Base-by-base conservation (phyloP, 2,888 invertebrate genomes). In the Drosophila neutralis region DNA sequence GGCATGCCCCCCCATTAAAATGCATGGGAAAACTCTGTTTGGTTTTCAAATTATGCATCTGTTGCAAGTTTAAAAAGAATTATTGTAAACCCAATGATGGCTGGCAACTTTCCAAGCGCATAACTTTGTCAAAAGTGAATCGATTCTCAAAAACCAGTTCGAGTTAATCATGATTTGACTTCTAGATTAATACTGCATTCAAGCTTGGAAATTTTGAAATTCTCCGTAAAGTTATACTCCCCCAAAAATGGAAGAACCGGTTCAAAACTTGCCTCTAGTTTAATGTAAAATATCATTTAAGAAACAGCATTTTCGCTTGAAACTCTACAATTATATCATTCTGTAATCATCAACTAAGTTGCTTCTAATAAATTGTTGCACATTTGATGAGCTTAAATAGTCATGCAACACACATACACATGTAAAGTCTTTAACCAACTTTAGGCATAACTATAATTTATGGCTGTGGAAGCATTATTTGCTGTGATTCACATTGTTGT, bases 1-100 rank as follows among this genome's bases (percentile, higher is more conserved):
- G 33, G 61, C 72, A 54, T 66, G 77, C 65, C 45, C 4, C 31
- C 33, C 8, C 64, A 69, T 76, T 59, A 45, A 75, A 75, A 68
- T 62, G 54, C 48, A 68, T 40, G 40, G n/a, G 21, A 45, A 63
- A 69, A 49, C 59, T 60, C 35, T 13, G 27, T 33, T 31, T 54
- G 27, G 21, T 24, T 49, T 38, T 31, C 29, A 56, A 58, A 57
- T 68, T 27, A 53, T 54, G 36, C 24, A 33, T 15, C 27, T 40
- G 38, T 42, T 45, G 4, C 52, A 59, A 57, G 40, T 42, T 42
- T 35, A 42, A 31, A 18, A 38, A 35, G 11, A 10, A 10, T 42
- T 38, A 10, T 42, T 53, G 13, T n/a, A 38, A 38, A 2, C 10
- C 2, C n/a, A n/a, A 10, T 10, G n/a, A n/a, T 2, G 5, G n/a